Evolutionary conservation across 2,888 invertebrate genomes (phyloP).

Genomic region (Agonum fuliginosum): DNA sequence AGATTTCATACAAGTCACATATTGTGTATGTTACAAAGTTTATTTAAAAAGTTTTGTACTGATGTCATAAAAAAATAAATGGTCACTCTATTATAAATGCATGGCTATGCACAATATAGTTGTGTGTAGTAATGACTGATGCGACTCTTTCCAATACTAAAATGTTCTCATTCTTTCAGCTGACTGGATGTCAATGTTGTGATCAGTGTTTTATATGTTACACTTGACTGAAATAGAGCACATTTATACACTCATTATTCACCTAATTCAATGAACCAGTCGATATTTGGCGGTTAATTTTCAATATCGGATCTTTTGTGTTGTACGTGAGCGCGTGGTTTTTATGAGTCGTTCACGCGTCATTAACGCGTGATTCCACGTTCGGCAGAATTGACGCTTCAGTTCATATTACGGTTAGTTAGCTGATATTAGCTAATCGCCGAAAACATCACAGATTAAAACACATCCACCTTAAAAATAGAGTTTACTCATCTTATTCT

Average conservation of each 20-base stretch:
- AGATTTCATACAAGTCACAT: background rate
- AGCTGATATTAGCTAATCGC: background rate
- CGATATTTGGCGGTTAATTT: background rate
- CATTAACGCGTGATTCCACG: background rate
- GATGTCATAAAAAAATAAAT: too few relatives aligned
- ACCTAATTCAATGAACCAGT: background rate
- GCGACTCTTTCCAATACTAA: too few relatives aligned
- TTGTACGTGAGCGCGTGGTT: background rate
- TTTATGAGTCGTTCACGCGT: slow-evolving; percentile 16
- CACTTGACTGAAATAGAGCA: background rate
- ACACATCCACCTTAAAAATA: too few relatives aligned
- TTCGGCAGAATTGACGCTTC: background rate
- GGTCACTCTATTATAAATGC: background rate
- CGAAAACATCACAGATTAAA: too few relatives aligned
- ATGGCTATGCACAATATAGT: background rate
- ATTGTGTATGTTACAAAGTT: too few relatives aligned
- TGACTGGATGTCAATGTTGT: background rate
- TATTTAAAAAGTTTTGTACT: too few relatives aligned
- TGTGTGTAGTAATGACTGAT: background rate
- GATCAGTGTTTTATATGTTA: background rate
- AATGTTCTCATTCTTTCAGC: background rate
- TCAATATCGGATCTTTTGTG: slow-evolving; percentile 2
- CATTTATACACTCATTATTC: background rate
- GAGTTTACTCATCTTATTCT: too few relatives aligned
- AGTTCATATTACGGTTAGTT: slow-evolving; percentile 20